Base-by-base conservation (phyloP, 2,113 vertebrate species). In the Bubo scandiacus region DNA sequence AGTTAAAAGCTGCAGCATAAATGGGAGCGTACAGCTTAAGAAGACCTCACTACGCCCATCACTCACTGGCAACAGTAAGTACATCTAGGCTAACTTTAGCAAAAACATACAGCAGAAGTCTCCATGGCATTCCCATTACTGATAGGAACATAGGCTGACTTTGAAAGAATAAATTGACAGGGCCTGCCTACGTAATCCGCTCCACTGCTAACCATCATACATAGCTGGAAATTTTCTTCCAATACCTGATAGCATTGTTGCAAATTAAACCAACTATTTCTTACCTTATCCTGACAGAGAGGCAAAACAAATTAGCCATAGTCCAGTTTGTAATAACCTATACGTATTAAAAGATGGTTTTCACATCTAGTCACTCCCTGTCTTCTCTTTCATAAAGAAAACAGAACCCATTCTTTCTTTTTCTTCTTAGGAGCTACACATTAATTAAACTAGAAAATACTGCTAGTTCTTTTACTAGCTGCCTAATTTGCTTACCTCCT, bases 121-220 rank as follows among this genome's bases (percentile, higher is more conserved):
- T 77, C 52, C 42, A 6, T 5, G 18, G 34, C 51, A 61, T 75
- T 63, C 52, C 61, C 11, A 25, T 21, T 23, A n/a, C 55, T 0
- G 0, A 27, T 0, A 67, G n/a, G n/a, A 87, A 40, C 0, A 0
- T 2, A 65, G 12, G 6, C 65, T 42, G 23, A 65, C 34, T 29
- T 51, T 5, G 0, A 81, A 72, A 87, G 25, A 14, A 85, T 40
- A 71, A 67, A 65, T 11, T 71, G 26, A 6, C 16, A 52, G 36
- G 17, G 40, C 30, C 38, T 87, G 43, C 81, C 52, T 27, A 16
- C 5, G 1, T 40, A 86, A 58, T 14, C 32, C 77, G 26, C 20
- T 84, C 29, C 20, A 5, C 40, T 62, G 45, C 29, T 71, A 68
- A 36, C 66, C 47, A 86, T 20, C 36, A 80, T 36, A 32, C 25